Base-by-base conservation (phyloP, 1,140 invertebrate genomes). In the Macrobrachium nipponense region DNA sequence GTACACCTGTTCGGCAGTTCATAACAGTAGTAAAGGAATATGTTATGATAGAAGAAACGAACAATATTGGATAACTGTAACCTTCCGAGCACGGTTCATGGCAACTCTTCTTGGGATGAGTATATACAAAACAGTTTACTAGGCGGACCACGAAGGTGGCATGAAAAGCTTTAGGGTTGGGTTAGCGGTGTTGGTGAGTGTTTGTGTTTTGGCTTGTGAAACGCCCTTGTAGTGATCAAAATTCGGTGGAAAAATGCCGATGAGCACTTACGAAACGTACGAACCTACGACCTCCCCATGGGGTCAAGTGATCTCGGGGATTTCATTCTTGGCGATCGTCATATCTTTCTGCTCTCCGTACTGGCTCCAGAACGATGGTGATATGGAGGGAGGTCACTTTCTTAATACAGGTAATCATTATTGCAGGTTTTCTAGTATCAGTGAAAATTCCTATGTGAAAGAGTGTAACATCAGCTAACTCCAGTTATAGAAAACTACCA, bases 291-390 rank as follows among this genome's bases (percentile, higher is more conserved):
- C 88, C n/a, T 60, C 80, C 61, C 88, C 88, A 6, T 88, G 88
- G 88, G 86, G 88, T 17, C 78, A 81, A 11, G 70, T 73, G 18
- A 68, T 90, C 89, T 90, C 95, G 78, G 91, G 91, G 44, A 88
- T 95, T 68, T 95, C 94, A 27, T 95, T 95, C 90, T 86, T 96
- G 87, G 94, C 96, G 85, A 94, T 97, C 87, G 91, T 98, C 8
- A 94, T 98, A 82, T 95, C 97, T 5, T 99, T 98, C 91, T 95
- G 95, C 81, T 97, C 97, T 89, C 97, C 97, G 43, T 96, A 96
- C 91, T 99, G 98, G 97, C 91, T 99, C 36, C 95, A 96, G 89
- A 96, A 95, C 18, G 96, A 97, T 92, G 95, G 95, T 5, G 94
- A 95, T 91, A 91, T 97, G 23, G 92, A 93, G 86, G 93, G 96